These are phyloP conservation scores for Margaritifera margaritifera DNA, from an alignment of 2,888 invertebrate genomes.

Conservation along the genomic window DNA sequence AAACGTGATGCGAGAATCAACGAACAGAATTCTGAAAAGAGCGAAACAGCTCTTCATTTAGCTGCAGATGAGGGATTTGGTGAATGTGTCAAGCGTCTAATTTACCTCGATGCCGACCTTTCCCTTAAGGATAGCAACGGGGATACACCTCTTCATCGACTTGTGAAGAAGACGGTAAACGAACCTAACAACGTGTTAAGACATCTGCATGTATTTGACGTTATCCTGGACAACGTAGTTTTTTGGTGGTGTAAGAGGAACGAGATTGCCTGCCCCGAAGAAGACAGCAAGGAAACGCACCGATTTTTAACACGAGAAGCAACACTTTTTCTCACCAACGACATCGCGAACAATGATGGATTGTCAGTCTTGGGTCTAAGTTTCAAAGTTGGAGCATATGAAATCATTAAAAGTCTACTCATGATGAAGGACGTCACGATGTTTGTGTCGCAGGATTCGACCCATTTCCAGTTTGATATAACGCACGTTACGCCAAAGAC, in stretches of 20 bases:
- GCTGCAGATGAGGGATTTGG: slow-evolving; percentile 43
- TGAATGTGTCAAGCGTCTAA: slow-evolving; percentile 42
- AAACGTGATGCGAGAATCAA: slow-evolving; percentile 55
- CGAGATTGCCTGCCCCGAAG: slow-evolving; percentile 41
- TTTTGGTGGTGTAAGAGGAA: slow-evolving; percentile 60
- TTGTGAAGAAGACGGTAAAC: slow-evolving; percentile 41
- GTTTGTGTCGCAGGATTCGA: slow-evolving; percentile 20
- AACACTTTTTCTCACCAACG: slow-evolving; percentile 44
- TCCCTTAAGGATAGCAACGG: slow-evolving; percentile 47
- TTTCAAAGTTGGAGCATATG: slow-evolving; percentile 44
- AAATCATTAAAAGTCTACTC: slow-evolving; percentile 22
- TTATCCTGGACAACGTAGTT: slow-evolving; percentile 34
- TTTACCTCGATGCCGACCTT: slow-evolving; percentile 58
- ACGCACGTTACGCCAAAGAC: slow-evolving; percentile 53
- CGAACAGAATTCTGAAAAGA: slow-evolving; percentile 36
- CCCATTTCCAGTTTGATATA: slow-evolving; percentile 42
- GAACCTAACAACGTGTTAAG: slow-evolving; percentile 29
- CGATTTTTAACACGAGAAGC: slow-evolving; percentile 39
- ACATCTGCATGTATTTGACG: slow-evolving; percentile 47
- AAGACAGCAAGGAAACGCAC: slow-evolving; percentile 38
- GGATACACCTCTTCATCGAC: slow-evolving; percentile 58
- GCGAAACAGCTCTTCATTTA: slow-evolving; percentile 48
- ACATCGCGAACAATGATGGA: slow-evolving; percentile 49
- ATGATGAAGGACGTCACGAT: slow-evolving; percentile 47
- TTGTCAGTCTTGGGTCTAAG: slow-evolving; percentile 56